phyloP scores from a whole-genome alignment of 2,888 invertebrate genomes.

The Folsomia candida region DNA sequence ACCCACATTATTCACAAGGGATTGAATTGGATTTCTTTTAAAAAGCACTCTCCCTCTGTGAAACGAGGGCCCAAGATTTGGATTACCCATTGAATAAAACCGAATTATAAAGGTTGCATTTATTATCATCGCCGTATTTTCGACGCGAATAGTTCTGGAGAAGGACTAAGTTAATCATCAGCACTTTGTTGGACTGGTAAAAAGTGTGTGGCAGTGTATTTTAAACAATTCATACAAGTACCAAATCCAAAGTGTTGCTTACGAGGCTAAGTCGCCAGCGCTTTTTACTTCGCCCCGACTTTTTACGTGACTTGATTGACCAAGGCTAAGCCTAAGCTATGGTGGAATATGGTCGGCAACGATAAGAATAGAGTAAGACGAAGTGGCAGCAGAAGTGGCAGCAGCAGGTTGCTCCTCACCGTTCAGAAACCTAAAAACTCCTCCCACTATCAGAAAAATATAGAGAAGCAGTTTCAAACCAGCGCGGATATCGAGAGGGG shows the following conservation, averaged over 20 bases:
- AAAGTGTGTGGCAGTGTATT: too few species aligned
- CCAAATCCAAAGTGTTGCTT: too few species aligned
- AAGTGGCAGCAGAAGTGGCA: slow-evolving; percentile 38
- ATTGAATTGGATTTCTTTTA: not conserved
- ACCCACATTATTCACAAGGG: not conserved
- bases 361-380: slow-evolving; percentile 40
- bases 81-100: too few species aligned
- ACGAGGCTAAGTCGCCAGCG: too few species aligned
- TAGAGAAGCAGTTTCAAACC: slow-evolving; percentile 20
- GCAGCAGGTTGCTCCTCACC: slow-evolving; percentile 33
- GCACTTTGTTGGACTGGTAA: too few species aligned
- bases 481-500: slow-evolving; percentile 25
- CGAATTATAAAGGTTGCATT: too few species aligned
- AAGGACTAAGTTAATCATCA: too few species aligned
- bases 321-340: slow-evolving; percentile 27
- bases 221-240: too few species aligned
- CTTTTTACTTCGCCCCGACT: not conserved
- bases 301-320: not conserved
- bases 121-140: too few species aligned
- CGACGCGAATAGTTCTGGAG: too few species aligned
- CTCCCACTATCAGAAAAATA: slow-evolving; percentile 19
- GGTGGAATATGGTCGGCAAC: slow-evolving; percentile 46
- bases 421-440: slow-evolving; percentile 36
- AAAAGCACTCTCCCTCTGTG: too few species aligned
- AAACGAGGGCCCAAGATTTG: too few species aligned